phyloP scores from a whole-genome alignment of 1,140 invertebrate species.

The Helicoverpa zea region DNA sequence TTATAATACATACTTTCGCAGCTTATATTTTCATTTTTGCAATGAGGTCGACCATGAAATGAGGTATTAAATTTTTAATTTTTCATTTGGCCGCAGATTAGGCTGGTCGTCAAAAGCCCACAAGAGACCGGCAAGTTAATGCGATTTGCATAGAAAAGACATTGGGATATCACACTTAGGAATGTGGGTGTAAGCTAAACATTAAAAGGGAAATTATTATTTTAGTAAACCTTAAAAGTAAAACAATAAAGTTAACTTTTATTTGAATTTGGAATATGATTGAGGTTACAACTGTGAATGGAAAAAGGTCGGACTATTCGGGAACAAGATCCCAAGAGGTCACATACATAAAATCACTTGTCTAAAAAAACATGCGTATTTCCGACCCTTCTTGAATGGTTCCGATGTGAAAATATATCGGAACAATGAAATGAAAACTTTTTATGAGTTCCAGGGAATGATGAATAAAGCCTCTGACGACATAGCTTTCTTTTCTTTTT shows the following conservation, averaged over 20 bases:
- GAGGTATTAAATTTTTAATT: slow-evolving; percentile 79
- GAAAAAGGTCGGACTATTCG: slow-evolving; percentile 12
- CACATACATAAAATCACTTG: slow-evolving; percentile 7
- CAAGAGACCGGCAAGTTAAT: slow-evolving; percentile 53
- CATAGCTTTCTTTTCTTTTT: slow-evolving; percentile 16
- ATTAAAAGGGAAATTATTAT: slow-evolving; percentile 20
- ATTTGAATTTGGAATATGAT: not conserved
- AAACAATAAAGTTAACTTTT: slow-evolving; percentile 4
- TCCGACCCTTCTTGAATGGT: not conserved
- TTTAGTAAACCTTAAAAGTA: not conserved
- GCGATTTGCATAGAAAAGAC: slow-evolving; percentile 69
- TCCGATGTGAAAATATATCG: not conserved
- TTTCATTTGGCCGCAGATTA: slow-evolving; percentile 68
- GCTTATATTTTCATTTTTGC: slow-evolving; percentile 38
- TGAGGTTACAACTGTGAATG: slow-evolving; percentile 8
- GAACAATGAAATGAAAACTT: slow-evolving; percentile 4
- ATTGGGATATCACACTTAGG: slow-evolving; percentile 39
- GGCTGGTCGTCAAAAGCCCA: slow-evolving; percentile 61
- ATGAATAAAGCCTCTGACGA: slow-evolving; percentile 2
- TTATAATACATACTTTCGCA: slow-evolving; percentile 7
- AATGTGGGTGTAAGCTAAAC: not conserved
- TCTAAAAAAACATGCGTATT: not conserved
- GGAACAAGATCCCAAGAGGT: slow-evolving; percentile 4
- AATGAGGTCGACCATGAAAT: slow-evolving; percentile 54
- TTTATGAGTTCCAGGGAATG: not conserved